A percentile compares a stretch with the other conserved stretches of the same genome.
These are phyloP conservation scores for Hartigia nigra DNA, from an alignment of 2,888 invertebrate genomes.

Conservation along the genomic window DNA sequence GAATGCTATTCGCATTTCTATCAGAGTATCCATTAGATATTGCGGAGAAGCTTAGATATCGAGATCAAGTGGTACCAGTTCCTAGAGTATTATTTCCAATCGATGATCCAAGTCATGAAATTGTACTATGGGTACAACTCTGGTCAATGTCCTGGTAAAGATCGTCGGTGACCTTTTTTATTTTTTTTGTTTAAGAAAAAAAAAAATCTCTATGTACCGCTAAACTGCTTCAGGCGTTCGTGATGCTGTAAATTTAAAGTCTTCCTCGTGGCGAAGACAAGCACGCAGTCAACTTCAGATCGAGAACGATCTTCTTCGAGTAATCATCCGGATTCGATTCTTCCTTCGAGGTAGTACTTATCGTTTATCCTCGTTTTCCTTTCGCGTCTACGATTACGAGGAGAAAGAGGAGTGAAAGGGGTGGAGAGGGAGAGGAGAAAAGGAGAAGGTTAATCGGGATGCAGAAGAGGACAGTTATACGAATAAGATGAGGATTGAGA, in stretches of 20 bases:
- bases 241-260: constrained; percentile 28
- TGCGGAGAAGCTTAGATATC: neutral
- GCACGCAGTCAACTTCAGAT: neutral
- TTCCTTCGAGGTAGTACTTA: neutral
- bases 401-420: too few relatives aligned
- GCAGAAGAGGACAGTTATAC: neutral
- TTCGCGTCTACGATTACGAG: neutral
- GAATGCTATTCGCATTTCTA: neutral
- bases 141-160: neutral
- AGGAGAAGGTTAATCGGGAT: neutral
- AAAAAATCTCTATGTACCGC: neutral
- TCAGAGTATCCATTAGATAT: neutral
- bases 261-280: constrained; percentile 16
- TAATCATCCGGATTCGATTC: neutral
- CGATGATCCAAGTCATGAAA: neutral
- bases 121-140: neutral
- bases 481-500: neutral
- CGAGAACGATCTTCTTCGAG: neutral
- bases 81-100: neutral
- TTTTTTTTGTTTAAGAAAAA: too few relatives aligned
- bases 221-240: constrained; percentile 26
- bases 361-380: neutral
- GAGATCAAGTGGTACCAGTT: neutral
- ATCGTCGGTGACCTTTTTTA: neutral
- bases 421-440: neutral